These are phyloP conservation scores for Panopea generosa DNA, from an alignment of 2,888 invertebrate species.

Conservation along the genomic window DNA sequence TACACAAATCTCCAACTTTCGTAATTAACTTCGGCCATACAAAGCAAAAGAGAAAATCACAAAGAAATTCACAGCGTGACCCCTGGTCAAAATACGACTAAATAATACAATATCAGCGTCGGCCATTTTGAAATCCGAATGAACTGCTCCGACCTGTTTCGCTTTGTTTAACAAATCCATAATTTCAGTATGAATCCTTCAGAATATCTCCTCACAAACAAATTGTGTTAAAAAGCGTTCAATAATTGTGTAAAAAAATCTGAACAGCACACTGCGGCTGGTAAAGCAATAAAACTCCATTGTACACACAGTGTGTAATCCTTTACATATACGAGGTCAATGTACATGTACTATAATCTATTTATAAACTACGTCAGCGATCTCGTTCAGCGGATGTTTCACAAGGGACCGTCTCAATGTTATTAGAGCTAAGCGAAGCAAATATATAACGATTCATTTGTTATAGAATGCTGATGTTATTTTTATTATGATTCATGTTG, in stretches of 20 bases:
- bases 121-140: slow-evolving; percentile 35
- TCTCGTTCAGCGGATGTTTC: slow-evolving; percentile 14
- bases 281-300: slow-evolving; percentile 10
- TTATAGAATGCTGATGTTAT: too few species aligned
- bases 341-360: slow-evolving; percentile 25
- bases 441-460: too few species aligned
- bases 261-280: slow-evolving; percentile 3
- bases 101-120: neutral
- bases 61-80: too few species aligned
- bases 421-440: neutral
- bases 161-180: slow-evolving; percentile 10
- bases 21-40: too few species aligned
- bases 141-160: slow-evolving; percentile 23
- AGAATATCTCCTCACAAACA: neutral
- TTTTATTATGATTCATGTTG: too few species aligned
- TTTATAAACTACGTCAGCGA: slow-evolving; percentile 40
- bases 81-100: neutral
- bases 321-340: slow-evolving; percentile 44
- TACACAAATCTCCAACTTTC: too few species aligned
- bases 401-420: slow-evolving; percentile 33
- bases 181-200: neutral
- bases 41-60: too few species aligned
- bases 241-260: neutral
- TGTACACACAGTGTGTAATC: slow-evolving; percentile 34
- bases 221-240: neutral